Evolutionary conservation across 2,888 invertebrate species (phyloP).

Genomic region (Zaprionus bogoriensis): DNA sequence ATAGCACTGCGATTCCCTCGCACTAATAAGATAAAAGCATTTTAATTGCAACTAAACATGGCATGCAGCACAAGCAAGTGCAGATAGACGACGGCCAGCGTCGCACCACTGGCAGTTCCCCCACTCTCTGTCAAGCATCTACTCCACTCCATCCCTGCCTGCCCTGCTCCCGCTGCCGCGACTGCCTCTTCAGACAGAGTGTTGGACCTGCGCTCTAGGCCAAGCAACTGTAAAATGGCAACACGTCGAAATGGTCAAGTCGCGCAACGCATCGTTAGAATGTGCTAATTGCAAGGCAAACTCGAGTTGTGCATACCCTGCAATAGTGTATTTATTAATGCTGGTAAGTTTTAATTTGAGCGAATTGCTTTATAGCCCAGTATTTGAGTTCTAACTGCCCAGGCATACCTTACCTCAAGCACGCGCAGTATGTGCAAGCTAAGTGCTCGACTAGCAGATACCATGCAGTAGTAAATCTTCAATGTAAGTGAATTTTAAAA

Average conservation of each 20-base stretch:
- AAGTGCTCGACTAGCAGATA: too few species aligned
- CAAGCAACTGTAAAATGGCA: slow-evolving; percentile 70
- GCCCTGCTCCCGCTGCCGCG: neutral
- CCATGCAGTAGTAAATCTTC: too few species aligned
- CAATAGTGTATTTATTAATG: neutral
- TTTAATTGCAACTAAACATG: slow-evolving; percentile 78
- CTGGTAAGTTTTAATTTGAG: too few species aligned
- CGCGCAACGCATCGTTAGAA: slow-evolving; percentile 8
- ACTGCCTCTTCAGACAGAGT: neutral
- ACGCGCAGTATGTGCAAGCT: too few species aligned
- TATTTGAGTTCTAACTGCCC: too few species aligned
- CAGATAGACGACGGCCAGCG: slow-evolving; percentile 53
- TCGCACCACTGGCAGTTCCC: slow-evolving; percentile 5
- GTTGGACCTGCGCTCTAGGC: slow-evolving; percentile 43
- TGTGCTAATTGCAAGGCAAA: too few species aligned
- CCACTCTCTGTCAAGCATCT: neutral
- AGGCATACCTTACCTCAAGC: too few species aligned
- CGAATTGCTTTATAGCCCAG: too few species aligned
- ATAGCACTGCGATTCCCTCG: slow-evolving; percentile 45
- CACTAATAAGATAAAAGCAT: slow-evolving; percentile 76
- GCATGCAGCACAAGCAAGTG: slow-evolving; percentile 49
- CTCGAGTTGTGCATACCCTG: too few species aligned
- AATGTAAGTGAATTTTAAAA: too few species aligned
- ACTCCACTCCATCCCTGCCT: slow-evolving; percentile 1
- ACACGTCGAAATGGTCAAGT: slow-evolving; percentile 19